Evolutionary conservation across 2,113 vertebrate genomes (phyloP).

Genomic region (Podocnemis expansa): DNA sequence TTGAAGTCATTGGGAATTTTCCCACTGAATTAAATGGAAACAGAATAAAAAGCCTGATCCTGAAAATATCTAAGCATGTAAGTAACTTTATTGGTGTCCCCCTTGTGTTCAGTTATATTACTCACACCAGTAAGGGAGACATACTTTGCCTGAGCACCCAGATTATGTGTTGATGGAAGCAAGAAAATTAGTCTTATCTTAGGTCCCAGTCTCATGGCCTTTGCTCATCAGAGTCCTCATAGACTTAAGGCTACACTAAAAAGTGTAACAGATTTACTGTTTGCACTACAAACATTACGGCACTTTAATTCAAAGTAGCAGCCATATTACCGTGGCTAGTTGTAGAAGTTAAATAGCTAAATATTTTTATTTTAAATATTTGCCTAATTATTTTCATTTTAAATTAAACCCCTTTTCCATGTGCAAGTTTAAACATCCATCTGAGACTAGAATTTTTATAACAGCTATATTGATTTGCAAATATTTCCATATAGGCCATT

Average conservation of each 20-base stretch:
- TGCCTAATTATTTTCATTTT: not conserved
- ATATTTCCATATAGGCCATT: not conserved
- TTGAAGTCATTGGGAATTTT: not conserved
- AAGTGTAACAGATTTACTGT: not conserved
- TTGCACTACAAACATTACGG: not conserved
- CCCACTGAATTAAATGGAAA: not conserved
- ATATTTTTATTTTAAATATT: not conserved
- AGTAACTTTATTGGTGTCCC: not conserved
- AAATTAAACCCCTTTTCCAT: not conserved
- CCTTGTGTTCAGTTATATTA: not conserved
- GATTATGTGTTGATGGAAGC: not conserved
- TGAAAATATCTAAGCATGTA: too few species aligned
- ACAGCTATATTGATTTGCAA: not conserved
- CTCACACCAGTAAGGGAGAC: not conserved
- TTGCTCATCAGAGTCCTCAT: not conserved
- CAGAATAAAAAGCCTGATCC: fast-evolving
- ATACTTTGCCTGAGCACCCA: not conserved
- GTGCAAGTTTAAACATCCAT: not conserved
- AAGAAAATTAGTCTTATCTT: not conserved
- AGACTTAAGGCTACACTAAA: not conserved
- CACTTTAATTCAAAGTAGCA: not conserved
- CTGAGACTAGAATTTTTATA: not conserved
- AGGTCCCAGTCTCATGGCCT: not conserved
- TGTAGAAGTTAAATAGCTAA: not conserved
- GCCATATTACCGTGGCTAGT: not conserved